These are phyloP conservation scores for Triplophysa dalaica DNA, from an alignment of 2,113 vertebrate species.

Conservation along the genomic window DNA sequence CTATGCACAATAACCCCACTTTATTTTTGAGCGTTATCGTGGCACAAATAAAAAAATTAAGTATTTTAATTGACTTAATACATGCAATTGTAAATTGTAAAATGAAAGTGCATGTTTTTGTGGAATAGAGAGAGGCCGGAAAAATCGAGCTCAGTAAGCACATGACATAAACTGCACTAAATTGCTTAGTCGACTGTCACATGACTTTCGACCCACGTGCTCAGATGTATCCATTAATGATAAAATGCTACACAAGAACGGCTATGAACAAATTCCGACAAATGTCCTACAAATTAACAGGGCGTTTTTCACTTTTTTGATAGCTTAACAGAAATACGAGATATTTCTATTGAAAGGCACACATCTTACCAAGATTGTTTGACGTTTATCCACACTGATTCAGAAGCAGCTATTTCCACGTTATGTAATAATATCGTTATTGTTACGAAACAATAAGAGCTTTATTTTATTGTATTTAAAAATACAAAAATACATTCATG, in stretches of 20 bases:
- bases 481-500: too few species aligned
- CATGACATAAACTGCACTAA: constrained; percentile 14
- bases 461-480: too few species aligned
- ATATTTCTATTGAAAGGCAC: neutral
- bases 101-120: constrained; percentile 56
- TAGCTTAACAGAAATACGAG: neutral
- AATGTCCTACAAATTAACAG: neutral
- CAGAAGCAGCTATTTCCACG: neutral
- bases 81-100: constrained; percentile 19
- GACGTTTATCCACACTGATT: neutral
- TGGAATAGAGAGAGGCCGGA: constrained; percentile 53
- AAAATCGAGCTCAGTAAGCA: constrained; percentile 7
- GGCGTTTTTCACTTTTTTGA: neutral
- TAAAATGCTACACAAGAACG: neutral
- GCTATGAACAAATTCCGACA: neutral
- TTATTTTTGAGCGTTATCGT: neutral
- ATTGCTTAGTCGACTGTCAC: constrained; percentile 5
- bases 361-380: neutral
- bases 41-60: neutral
- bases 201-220: constrained; percentile 5
- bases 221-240: neutral
- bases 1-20: too few species aligned
- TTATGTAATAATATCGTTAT: neutral
- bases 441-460: too few species aligned
- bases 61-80: neutral